Evolutionary conservation across 1,140 invertebrate species (phyloP).

Genomic region (Cataglyphis hispanica): DNA sequence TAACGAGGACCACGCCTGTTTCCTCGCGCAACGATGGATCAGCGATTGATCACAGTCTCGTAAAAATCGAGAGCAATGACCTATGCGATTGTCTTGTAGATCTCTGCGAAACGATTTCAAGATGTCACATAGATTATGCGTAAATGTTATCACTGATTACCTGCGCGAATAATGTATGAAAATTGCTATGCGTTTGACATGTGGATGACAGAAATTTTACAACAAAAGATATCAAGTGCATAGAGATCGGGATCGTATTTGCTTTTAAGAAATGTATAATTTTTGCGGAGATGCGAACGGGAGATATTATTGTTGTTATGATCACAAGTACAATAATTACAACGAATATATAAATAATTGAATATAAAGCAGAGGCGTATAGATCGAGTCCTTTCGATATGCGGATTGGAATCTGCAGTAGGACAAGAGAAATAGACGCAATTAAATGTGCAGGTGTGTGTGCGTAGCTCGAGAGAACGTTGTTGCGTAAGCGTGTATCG

Average conservation of each 20-base stretch:
- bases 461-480: slow-evolving; percentile 26
- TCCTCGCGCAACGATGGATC: slow-evolving; percentile 40
- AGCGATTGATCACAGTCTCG: slow-evolving; percentile 43
- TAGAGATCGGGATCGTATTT: slow-evolving; percentile 47
- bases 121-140: slow-evolving; percentile 35
- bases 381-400: slow-evolving; percentile 66
- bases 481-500: slow-evolving; percentile 40
- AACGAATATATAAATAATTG: slow-evolving; percentile 71
- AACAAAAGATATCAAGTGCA: slow-evolving; percentile 18
- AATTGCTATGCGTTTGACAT: slow-evolving; percentile 12
- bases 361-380: slow-evolving; percentile 73
- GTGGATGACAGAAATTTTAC: slow-evolving; percentile 31
- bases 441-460: slow-evolving; percentile 57
- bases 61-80: slow-evolving; percentile 50
- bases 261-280: slow-evolving; percentile 68
- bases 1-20: slow-evolving; percentile 54
- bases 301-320: slow-evolving; percentile 68
- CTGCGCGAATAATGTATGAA: slow-evolving; percentile 29
- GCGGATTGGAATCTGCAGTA: slow-evolving; percentile 45
- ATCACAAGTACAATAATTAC: slow-evolving; percentile 71
- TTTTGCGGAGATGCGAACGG: slow-evolving; percentile 61
- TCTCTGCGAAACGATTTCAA: background rate
- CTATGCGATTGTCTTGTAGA: background rate
- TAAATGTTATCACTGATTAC: slow-evolving; percentile 31
- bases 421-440: slow-evolving; percentile 56